A percentile compares a stretch with the other conserved stretches of the same genome.
phyloP scores from a whole-genome alignment of 2,888 invertebrate species.

The Drosophila rellima region DNA sequence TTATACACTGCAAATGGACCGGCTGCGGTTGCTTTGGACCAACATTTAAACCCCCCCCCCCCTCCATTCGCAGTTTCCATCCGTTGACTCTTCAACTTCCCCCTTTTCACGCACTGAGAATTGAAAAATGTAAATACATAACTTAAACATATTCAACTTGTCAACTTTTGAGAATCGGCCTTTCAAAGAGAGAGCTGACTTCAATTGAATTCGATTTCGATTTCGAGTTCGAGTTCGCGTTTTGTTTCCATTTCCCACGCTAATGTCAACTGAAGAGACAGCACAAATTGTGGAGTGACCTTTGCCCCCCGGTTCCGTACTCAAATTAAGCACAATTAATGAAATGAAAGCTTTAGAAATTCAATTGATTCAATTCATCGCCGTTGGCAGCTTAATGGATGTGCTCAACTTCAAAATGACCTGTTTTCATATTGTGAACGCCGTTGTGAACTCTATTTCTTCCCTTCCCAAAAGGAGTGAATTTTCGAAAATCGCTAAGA shows the following conservation, averaged over 20 bases:
- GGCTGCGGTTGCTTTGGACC: slow-evolving; percentile 36
- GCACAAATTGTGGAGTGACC: neutral
- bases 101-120: neutral
- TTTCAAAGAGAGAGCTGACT: neutral
- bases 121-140: slow-evolving; percentile 1
- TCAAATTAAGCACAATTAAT: slow-evolving; percentile 35
- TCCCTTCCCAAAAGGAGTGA: neutral
- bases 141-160: slow-evolving; percentile 32
- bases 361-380: slow-evolving; percentile 22
- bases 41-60: slow-evolving; percentile 28
- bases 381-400: neutral
- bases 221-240: neutral
- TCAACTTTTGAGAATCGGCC: slow-evolving; percentile 25
- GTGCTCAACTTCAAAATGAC: neutral
- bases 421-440: neutral
- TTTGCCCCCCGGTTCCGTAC: neutral
- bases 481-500: too few relatives aligned
- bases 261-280: neutral
- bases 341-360: slow-evolving; percentile 28
- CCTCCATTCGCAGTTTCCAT: neutral
- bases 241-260: neutral
- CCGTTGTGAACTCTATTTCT: neutral
- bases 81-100: neutral
- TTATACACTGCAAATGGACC: slow-evolving; percentile 50
- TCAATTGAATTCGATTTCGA: neutral